Percentiles rank a stretch among this genome's conserved stretches.
These are phyloP conservation scores for Pogonocichla stellata DNA, from an alignment of 2,113 vertebrate genomes.

Conservation along the genomic window DNA sequence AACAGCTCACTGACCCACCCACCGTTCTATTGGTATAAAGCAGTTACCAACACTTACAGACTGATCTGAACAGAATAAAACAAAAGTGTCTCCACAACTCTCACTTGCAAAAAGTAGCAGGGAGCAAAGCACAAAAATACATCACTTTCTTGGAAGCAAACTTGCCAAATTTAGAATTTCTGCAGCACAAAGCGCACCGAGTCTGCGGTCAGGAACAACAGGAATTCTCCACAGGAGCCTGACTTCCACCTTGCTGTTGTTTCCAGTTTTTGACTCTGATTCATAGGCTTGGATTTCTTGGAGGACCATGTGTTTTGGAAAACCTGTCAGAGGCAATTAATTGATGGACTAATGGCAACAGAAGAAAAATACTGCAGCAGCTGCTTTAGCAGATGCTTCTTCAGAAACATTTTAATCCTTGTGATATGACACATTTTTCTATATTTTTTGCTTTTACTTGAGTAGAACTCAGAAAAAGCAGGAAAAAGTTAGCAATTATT, in stretches of 20 bases:
- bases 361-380: neutral
- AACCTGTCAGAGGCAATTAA: slow-evolving; percentile 27
- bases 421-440: neutral
- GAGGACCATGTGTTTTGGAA: neutral
- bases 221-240: neutral
- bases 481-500: neutral
- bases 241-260: neutral
- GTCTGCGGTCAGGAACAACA: neutral
- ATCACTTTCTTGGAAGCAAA: neutral
- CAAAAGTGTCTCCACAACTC: neutral
- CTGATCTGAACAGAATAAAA: neutral
- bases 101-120: neutral
- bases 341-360: neutral
- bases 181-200: neutral
- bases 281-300: neutral
- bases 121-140: neutral
- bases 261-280: neutral
- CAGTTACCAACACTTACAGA: rapidly evolving
- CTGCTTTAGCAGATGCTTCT: slow-evolving; percentile 43
- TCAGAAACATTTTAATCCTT: neutral
- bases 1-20: neutral
- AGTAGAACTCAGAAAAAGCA: neutral
- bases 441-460: neutral
- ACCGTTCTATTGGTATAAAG: neutral
- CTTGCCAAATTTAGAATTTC: neutral